These are phyloP conservation scores for Cynopterus sphinx DNA, from an alignment of 2,797 vertebrate genomes.

Conservation along the genomic window DNA sequence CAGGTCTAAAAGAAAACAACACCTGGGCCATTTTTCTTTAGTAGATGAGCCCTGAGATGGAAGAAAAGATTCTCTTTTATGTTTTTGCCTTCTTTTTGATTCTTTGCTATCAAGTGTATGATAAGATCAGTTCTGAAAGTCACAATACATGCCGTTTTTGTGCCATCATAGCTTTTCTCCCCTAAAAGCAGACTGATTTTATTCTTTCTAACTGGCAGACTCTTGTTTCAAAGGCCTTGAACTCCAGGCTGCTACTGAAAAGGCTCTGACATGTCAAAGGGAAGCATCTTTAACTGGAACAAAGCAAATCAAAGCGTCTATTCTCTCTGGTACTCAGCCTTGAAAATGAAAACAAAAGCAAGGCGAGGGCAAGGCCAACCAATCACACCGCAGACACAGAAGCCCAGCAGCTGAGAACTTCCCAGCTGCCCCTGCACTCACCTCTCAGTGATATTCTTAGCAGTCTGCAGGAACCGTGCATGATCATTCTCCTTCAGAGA, in stretches of 20 bases:
- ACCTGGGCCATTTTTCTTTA: not conserved
- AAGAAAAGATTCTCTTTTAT: constrained; percentile 53
- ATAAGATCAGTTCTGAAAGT: constrained; percentile 54
- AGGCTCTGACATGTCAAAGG: constrained; percentile 7
- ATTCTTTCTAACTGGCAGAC: constrained; percentile 27
- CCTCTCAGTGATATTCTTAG: constrained; percentile 98
- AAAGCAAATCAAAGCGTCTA: not conserved
- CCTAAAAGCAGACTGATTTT: constrained; percentile 10
- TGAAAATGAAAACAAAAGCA: constrained; percentile 56
- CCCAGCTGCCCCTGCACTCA: constrained; percentile 78
- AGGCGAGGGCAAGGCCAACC: not conserved
- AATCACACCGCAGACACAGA: not conserved
- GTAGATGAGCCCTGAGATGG: not conserved
- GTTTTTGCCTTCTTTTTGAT: not conserved
- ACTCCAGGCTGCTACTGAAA: constrained; percentile 49
- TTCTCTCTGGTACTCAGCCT: constrained; percentile 29
- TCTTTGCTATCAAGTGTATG: constrained; percentile 6
- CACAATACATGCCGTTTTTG: constrained; percentile 27
- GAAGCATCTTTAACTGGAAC: constrained; percentile 45
- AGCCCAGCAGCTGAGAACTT: fast-evolving
- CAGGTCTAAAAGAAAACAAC: not conserved
- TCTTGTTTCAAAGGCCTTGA: constrained; percentile 61
- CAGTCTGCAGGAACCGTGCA: constrained; percentile 95
- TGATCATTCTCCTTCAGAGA: constrained; percentile 97
- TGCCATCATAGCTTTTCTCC: not conserved